These are phyloP conservation scores for Zaprionus vittiger DNA, from an alignment of 1,140 invertebrate species.

Conservation along the genomic window DNA sequence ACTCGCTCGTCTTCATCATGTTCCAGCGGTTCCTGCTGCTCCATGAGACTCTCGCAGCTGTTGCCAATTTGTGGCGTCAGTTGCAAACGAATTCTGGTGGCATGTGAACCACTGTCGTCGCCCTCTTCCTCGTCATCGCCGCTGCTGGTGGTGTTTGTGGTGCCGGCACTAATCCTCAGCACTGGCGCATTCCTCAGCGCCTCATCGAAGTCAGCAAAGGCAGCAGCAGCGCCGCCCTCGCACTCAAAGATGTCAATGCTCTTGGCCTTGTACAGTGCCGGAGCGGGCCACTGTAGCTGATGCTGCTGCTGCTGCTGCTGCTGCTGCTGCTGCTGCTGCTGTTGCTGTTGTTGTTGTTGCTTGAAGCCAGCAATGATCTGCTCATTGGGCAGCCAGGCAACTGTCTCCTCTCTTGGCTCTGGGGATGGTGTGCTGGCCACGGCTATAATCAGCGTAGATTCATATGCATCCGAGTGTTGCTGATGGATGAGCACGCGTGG, in stretches of 20 bases:
- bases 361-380: constrained; percentile 64
- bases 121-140: constrained; percentile 43
- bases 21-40: constrained; percentile 53
- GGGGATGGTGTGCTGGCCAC: constrained; percentile 52
- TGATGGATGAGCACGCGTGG: constrained; percentile 80
- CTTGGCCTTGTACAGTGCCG: constrained; percentile 71
- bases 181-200: constrained; percentile 73
- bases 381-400: constrained; percentile 70
- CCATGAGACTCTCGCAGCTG: constrained; percentile 67
- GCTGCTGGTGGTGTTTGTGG: constrained; percentile 34
- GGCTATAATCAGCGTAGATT: constrained; percentile 79
- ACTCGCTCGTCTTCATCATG: constrained; percentile 14
- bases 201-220: constrained; percentile 82
- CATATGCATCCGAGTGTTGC: constrained; percentile 73
- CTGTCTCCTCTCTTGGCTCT: neutral
- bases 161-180: constrained; percentile 51
- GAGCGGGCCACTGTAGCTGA: constrained; percentile 41
- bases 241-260: constrained; percentile 81
- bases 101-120: constrained; percentile 65
- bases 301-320: constrained; percentile 29
- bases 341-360: constrained; percentile 19
- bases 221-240: constrained; percentile 37
- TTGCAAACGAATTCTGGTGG: constrained; percentile 64
- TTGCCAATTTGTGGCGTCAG: constrained; percentile 61
- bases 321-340: constrained; percentile 32